These are phyloP conservation scores for Eupeodes corollae DNA, from an alignment of 1,140 invertebrate genomes.

Conservation along the genomic window DNA sequence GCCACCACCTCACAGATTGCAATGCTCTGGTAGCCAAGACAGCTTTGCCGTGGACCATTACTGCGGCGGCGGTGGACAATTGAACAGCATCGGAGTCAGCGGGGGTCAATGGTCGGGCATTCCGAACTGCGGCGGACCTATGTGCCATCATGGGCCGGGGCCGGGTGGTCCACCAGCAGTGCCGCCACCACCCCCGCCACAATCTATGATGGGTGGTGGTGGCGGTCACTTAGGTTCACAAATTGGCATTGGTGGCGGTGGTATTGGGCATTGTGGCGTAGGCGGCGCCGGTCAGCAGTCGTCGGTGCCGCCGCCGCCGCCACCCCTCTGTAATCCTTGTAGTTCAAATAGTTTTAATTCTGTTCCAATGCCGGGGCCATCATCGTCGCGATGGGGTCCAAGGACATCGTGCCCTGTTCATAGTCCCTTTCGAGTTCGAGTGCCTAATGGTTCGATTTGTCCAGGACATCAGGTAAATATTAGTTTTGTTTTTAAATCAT, in stretches of 20 bases:
- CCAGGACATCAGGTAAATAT: slow-evolving; percentile 41
- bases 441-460: slow-evolving; percentile 43
- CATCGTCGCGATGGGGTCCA: slow-evolving; percentile 33
- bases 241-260: slow-evolving; percentile 24
- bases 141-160: slow-evolving; percentile 9
- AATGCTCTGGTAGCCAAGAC: slow-evolving; percentile 40
- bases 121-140: slow-evolving; percentile 13
- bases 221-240: slow-evolving; percentile 21
- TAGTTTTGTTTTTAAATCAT: not conserved
- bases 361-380: slow-evolving; percentile 12
- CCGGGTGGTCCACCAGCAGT: slow-evolving; percentile 3
- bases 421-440: slow-evolving; percentile 49
- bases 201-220: slow-evolving; percentile 35
- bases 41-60: slow-evolving; percentile 40
- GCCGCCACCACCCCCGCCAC: slow-evolving; percentile 20
- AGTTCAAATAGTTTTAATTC: slow-evolving; percentile 27
- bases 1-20: slow-evolving; percentile 37
- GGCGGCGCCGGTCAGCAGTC: slow-evolving; percentile 23
- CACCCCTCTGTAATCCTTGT: slow-evolving; percentile 35
- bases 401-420: slow-evolving; percentile 47
- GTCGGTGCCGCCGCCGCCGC: slow-evolving; percentile 23
- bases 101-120: slow-evolving; percentile 24
- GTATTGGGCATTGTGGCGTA: slow-evolving; percentile 16
- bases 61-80: slow-evolving; percentile 25
- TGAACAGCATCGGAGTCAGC: slow-evolving; percentile 6